Evolutionary conservation across 2,797 vertebrate species (phyloP), one percentile per base, ranked within the genome.

Genomic region (Petrocephalus sullivani): DNA sequence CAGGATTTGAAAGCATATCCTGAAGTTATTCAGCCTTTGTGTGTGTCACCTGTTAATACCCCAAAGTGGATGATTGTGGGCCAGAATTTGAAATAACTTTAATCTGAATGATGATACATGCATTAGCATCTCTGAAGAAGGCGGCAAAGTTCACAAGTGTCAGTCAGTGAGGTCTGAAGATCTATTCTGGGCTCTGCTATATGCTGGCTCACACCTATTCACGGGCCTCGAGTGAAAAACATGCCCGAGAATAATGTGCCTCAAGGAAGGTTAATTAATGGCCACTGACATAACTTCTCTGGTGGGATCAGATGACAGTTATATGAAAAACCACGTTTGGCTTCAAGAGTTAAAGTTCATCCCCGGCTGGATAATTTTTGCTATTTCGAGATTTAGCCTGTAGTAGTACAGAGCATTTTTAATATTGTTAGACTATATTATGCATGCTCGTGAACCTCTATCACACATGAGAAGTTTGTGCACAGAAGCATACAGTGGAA

Each of bases 81-180:
- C 89, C 90, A 92, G 78, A 90, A 91, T 94, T 95, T 95, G 81
- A 93, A 93, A 94, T 92, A 81, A 83, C 60, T 83, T 60, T 3
- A 85, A 91, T 94, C 87, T 93, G 91, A 94, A 93, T 94, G 93
- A 91, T 92, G 90, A 91, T 92, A 90, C 75, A 75, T 90, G 91
- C 87, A 33, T 85, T 87, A 87, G 89, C 89, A 89, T 91, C 89
- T 90, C 87, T 82, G 46, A 90, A 92, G 93, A 92, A 91, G 93
- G 91, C 91, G 91, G 89, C 88, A 93, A 93, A 93, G 94, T 94
- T 94, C 94, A 95, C 81, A n/a, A 87, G 91, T 92, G 94, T 94
- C 93, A 92, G 90, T 95, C 93, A 94, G 90, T 90, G 89, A 91
- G 90, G 92, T 91, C 87, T 90, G 92, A 89, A 87, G 87, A 90